Percentiles rank a stretch among this genome's conserved stretches.
Conservation (phyloP, 2,113 vertebrate genomes). For the Aepyceros melampus region DNA sequence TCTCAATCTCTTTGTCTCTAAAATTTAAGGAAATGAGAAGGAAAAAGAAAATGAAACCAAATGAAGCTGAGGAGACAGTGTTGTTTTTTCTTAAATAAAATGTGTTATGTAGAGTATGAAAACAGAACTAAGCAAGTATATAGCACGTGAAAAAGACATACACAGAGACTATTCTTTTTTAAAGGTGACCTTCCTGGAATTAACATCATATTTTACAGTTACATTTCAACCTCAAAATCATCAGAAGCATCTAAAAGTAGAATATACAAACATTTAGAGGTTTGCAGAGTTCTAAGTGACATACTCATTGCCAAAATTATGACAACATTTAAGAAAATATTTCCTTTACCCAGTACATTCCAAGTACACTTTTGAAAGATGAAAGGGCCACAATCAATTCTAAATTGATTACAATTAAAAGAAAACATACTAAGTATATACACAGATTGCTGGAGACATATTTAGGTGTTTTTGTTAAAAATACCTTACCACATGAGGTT, state of each 20-base stretch:
- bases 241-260: not conserved
- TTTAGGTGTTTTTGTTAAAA: not conserved
- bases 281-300: not conserved
- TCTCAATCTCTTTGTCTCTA: not conserved
- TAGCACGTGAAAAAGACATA: not conserved
- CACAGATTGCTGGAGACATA: not conserved
- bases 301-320: not conserved
- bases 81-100: not conserved
- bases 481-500: not conserved
- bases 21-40: not conserved
- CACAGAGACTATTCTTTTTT: not conserved
- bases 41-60: not conserved
- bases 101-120: not conserved
- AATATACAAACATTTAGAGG: not conserved
- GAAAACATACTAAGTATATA: not conserved
- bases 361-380: not conserved
- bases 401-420: not conserved
- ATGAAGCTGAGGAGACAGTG: not conserved
- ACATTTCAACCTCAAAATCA: not conserved
- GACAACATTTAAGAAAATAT: not conserved
- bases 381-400: not conserved
- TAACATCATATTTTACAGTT: not conserved
- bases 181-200: constrained; percentile 16
- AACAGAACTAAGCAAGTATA: not conserved
- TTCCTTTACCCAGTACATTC: not conserved